phyloP scores from a whole-genome alignment of 2,797 vertebrate species.

The Clarias fuscus region DNA sequence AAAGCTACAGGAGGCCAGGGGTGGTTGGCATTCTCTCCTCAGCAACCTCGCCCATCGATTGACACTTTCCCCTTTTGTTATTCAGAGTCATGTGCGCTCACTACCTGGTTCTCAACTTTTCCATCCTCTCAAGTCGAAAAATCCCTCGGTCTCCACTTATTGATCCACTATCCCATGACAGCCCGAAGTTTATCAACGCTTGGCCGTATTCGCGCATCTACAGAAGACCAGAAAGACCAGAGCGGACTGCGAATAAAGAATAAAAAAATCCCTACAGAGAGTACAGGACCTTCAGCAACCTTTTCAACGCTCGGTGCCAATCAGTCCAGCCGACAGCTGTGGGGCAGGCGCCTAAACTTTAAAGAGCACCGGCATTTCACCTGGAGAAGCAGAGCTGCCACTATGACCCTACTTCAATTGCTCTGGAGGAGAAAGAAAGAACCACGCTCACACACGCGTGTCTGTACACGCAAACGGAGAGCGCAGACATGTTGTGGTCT shows the following conservation, averaged over 20 bases:
- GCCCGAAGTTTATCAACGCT: slow-evolving; percentile 19
- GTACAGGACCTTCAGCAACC: slow-evolving; percentile 37
- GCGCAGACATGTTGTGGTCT: not conserved
- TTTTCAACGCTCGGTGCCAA: slow-evolving; percentile 49
- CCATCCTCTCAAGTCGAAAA: slow-evolving; percentile 21
- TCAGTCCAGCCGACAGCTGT: slow-evolving; percentile 43
- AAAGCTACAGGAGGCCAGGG: not conserved
- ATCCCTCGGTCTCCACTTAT: slow-evolving; percentile 1
- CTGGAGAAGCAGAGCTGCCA: slow-evolving; percentile 21
- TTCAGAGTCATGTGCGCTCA: slow-evolving; percentile 26
- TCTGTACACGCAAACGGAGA: not conserved
- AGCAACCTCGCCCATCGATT: slow-evolving; percentile 46
- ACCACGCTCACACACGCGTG: not conserved
- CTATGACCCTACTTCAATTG: not conserved
- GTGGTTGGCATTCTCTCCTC: slow-evolving; percentile 41
- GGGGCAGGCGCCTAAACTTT: slow-evolving; percentile 36
- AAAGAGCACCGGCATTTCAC: slow-evolving; percentile 51
- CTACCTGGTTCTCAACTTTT: slow-evolving; percentile 28
- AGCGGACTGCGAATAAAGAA: slow-evolving; percentile 18
- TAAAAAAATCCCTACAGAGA: slow-evolving; percentile 4
- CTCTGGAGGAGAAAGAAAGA: not conserved
- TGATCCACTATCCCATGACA: not conserved
- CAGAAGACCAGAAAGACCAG: slow-evolving; percentile 14
- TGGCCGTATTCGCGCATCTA: slow-evolving; percentile 26
- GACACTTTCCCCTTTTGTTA: slow-evolving; percentile 51